Conservation (phyloP, 2,797 vertebrate species). For the Vireo griseus region DNA sequence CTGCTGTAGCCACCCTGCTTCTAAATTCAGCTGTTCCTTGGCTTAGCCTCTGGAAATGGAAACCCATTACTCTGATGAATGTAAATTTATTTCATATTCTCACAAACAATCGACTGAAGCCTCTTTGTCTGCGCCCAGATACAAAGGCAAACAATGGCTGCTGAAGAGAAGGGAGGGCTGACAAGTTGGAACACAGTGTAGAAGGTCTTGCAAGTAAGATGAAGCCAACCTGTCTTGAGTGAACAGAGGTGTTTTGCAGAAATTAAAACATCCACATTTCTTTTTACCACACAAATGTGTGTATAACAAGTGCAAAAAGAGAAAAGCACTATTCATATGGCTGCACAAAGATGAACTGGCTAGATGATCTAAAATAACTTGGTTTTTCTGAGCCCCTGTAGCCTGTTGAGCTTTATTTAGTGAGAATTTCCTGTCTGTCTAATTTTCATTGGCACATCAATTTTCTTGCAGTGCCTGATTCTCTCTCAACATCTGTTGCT, state of each 20-base stretch:
- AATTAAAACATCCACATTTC: background rate
- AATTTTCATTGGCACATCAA: conserved; percentile 60
- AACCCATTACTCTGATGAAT: background rate
- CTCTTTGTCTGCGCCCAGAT: background rate
- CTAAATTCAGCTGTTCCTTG: conserved; percentile 26
- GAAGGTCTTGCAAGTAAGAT: background rate
- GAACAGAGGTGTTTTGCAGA: background rate
- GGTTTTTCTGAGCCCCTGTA: background rate
- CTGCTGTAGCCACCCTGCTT: background rate
- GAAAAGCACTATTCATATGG: background rate
- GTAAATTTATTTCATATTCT: conserved; percentile 20
- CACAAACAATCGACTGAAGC: conserved; percentile 7
- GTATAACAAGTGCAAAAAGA: background rate
- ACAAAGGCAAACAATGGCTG: background rate
- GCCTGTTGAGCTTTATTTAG: conserved; percentile 44
- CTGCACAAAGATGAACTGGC: background rate
- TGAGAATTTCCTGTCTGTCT: conserved; percentile 40
- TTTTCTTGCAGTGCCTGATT: conserved; percentile 50
- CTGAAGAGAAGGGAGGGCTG: background rate
- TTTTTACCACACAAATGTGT: background rate
- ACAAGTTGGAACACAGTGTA: background rate
- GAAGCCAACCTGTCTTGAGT: background rate
- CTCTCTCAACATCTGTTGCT: conserved; percentile 65
- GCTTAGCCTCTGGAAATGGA: background rate
- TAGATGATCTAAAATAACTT: background rate